phyloP scores from a whole-genome alignment of 2,888 invertebrate genomes.

The Ormyrus rosae region DNA sequence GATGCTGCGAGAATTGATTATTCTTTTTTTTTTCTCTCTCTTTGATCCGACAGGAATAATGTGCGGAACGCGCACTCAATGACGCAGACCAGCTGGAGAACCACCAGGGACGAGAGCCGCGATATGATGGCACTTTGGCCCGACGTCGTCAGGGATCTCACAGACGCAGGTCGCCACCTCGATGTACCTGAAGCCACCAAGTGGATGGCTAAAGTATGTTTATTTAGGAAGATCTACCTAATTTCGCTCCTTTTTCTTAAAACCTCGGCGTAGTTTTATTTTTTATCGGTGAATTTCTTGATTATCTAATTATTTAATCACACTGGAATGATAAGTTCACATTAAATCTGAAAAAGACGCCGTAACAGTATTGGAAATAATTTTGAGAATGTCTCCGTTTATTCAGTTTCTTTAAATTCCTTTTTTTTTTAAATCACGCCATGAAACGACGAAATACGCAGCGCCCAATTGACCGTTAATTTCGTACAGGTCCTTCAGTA shows the following conservation, averaged over 20 bases:
- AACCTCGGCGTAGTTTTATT: too few species aligned
- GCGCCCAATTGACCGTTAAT: conserved; percentile 40
- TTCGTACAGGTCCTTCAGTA: conserved; percentile 86
- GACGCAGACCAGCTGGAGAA: conserved; percentile 78
- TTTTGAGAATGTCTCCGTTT: too few species aligned
- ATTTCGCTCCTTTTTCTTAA: too few species aligned
- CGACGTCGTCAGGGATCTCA: conserved; percentile 89
- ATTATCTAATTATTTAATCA: too few species aligned
- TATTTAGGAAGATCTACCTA: not conserved
- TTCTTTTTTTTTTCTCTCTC: not conserved
- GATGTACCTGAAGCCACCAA: conserved; percentile 88
- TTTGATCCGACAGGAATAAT: not conserved
- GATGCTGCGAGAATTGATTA: not conserved
- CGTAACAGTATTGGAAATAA: too few species aligned
- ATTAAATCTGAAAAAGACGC: too few species aligned
- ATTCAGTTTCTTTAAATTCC: too few species aligned
- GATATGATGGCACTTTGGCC: conserved; percentile 94
- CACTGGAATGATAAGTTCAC: too few species aligned
- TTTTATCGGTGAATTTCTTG: too few species aligned
- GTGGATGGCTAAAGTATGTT: conserved; percentile 85
- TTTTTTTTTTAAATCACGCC: too few species aligned
- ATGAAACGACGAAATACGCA: too few species aligned
- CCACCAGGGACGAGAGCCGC: conserved; percentile 88
- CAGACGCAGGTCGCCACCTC: conserved; percentile 84
- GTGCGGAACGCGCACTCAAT: conserved; percentile 62